Evolutionary conservation across 2,888 invertebrate genomes (phyloP).

Genomic region (Smittia aterrima): DNA sequence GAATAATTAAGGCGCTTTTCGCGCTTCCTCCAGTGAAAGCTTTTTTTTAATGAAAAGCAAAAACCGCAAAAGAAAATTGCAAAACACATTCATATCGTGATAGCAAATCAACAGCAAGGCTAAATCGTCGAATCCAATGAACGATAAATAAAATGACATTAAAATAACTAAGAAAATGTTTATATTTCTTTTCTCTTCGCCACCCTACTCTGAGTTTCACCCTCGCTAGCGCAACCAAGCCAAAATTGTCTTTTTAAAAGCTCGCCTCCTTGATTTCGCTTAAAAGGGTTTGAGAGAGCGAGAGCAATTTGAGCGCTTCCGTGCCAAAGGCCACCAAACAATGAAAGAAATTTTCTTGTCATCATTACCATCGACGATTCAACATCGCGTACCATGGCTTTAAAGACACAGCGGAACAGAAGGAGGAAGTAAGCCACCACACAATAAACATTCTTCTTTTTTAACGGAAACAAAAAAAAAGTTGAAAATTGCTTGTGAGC

Average conservation of each 20-base stretch:
- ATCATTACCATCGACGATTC: constrained; percentile 34
- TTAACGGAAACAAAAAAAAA: neutral
- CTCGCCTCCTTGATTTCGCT: neutral
- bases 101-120: constrained; percentile 33
- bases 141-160: constrained; percentile 39
- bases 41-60: neutral
- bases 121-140: constrained; percentile 30
- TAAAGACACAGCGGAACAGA: constrained; percentile 21
- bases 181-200: neutral
- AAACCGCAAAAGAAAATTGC: constrained; percentile 34
- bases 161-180: constrained; percentile 33
- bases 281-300: neutral
- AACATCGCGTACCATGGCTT: constrained; percentile 40
- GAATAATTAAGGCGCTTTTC: constrained; percentile 15
- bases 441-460: neutral
- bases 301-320: neutral
- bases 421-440: neutral
- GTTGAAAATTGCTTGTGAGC: constrained; percentile 2
- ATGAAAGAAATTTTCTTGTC: constrained; percentile 33
- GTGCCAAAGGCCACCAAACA: constrained; percentile 33
- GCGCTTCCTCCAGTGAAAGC: constrained; percentile 15
- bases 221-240: neutral
- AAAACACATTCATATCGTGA: constrained; percentile 35
- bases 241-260: constrained; percentile 25
- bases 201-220: neutral